phyloP scores from a whole-genome alignment of 64 coral and sea anemone genomes.

The Astreopora myriophthalma region DNA sequence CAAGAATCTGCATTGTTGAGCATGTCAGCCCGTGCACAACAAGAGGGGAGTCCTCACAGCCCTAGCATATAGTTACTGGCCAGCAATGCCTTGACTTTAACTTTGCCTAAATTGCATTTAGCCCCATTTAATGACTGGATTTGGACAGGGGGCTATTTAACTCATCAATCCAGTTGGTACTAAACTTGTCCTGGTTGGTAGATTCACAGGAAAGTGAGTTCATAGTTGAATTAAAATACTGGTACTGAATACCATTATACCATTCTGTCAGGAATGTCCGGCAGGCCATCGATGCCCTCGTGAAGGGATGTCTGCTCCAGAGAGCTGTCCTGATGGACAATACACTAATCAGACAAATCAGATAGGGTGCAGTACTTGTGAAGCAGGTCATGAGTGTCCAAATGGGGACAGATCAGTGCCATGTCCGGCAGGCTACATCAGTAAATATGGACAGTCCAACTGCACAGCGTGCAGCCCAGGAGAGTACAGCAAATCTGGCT shows the following conservation, averaged over 20 bases:
- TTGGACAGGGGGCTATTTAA: no score
- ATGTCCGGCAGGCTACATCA: slow-evolving; percentile 84
- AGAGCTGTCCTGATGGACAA: slow-evolving; percentile 75
- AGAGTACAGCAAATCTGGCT: slow-evolving; percentile 64
- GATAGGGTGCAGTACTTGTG: slow-evolving; percentile 72
- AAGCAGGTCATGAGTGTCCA: slow-evolving; percentile 80
- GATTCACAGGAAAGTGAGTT: neutral
- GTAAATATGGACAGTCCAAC: slow-evolving; percentile 82
- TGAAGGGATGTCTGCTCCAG: slow-evolving; percentile 69
- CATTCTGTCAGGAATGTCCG: slow-evolving; percentile 61
- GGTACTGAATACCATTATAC: neutral
- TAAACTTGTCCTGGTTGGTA: no score
- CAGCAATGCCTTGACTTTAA: no score
- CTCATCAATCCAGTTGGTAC: no score
- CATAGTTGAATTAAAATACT: no score
- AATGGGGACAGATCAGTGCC: slow-evolving; percentile 73
- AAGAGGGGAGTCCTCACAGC: no score
- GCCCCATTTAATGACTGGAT: no score
- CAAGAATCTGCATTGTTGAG: no score
- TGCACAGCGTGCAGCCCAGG: slow-evolving; percentile 68
- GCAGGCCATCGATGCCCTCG: slow-evolving; percentile 73
- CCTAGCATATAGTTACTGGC: no score
- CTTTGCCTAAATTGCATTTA: no score
- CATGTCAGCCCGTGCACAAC: no score
- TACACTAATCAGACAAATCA: slow-evolving; percentile 87